Evolutionary conservation across 2,797 vertebrate genomes (phyloP), one percentile per base, ranked within the genome.

Genomic region (Sylvilagus floridanus): DNA sequence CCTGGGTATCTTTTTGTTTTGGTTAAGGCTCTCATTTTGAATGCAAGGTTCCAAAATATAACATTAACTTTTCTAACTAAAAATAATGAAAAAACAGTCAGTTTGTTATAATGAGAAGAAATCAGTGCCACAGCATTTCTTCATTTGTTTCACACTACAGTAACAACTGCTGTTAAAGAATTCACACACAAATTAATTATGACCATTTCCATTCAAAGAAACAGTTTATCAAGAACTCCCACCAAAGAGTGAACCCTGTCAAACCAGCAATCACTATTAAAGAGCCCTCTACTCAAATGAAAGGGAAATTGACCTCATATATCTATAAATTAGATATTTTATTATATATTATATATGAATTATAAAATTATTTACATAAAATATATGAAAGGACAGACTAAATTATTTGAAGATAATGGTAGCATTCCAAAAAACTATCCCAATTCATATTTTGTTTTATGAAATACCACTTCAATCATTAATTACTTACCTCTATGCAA

Each of bases 161-260:
- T 26, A 86, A 78, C 68, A 95, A 72, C 91, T 94, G 83, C 86
- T 92, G 47, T 7, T 42, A 82, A 93, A 71, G 42, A 85, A 89
- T 89, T 92, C 85, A 87, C 35, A 86, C 60, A 83, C 50, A 96
- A 88, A 68, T 84, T 96, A 86, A 96, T 88, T 92, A 84, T 66
- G 88, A 50, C 50, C 7, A 93, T 86, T 95, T 93, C 66, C 35
- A 71, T 92, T 94, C 76, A 95, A 82, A 92, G 78, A 94, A 90
- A 88, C 50, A 71, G 73, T 72, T 86, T 83, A 90, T 94, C 57
- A 93, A 83, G 52, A 75, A 83, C 35, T 86, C 63, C 75, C 75
- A 96, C 42, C 5, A 60, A 84, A 96, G 90, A 78, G 12, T 83
- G 32, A 95, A 22, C 83, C 37, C 68, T 96, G 75, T 47, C 87